These are phyloP conservation scores for Vireo altiloquus DNA, from an alignment of 2,113 vertebrate species.

Conservation along the genomic window DNA sequence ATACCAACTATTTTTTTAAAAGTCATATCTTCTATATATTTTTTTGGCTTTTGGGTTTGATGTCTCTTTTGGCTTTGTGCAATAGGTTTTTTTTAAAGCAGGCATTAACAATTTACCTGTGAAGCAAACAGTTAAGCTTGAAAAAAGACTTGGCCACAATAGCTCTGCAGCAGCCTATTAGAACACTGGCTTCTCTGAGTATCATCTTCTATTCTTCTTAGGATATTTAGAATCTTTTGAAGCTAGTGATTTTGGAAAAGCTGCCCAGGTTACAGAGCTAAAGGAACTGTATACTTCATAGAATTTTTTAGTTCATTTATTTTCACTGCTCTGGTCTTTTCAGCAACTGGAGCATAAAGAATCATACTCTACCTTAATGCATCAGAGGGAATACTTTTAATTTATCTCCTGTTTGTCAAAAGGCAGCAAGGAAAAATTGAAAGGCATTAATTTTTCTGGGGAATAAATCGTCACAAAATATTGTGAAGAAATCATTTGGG, in stretches of 20 bases:
- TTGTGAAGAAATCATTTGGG: neutral
- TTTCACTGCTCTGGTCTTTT: slow-evolving; percentile 60
- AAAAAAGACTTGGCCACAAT: neutral
- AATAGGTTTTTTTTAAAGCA: neutral
- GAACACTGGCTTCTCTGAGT: neutral
- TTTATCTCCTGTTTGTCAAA: slow-evolving; percentile 53
- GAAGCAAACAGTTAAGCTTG: neutral
- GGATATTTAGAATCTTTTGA: neutral
- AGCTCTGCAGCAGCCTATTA: neutral
- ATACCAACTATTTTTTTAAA: fast-evolving
- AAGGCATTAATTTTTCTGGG: neutral
- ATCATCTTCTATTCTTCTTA: neutral
- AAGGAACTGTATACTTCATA: slow-evolving; percentile 51
- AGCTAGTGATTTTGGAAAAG: slow-evolving; percentile 20
- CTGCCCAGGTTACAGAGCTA: neutral
- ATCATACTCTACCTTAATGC: slow-evolving; percentile 57
- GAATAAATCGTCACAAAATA: slow-evolving; percentile 16
- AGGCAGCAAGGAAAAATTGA: neutral
- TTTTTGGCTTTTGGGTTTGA: neutral
- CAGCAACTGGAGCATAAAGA: slow-evolving; percentile 68
- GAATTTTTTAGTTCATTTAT: slow-evolving; percentile 60
- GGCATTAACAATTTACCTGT: neutral
- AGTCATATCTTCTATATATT: neutral
- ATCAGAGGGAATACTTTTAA: slow-evolving; percentile 59
- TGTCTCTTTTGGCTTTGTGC: neutral